Percentiles rank a stretch among this genome's conserved stretches.
phyloP scores from a whole-genome alignment of 2,888 invertebrate species.

The Mayetiola destructor region DNA sequence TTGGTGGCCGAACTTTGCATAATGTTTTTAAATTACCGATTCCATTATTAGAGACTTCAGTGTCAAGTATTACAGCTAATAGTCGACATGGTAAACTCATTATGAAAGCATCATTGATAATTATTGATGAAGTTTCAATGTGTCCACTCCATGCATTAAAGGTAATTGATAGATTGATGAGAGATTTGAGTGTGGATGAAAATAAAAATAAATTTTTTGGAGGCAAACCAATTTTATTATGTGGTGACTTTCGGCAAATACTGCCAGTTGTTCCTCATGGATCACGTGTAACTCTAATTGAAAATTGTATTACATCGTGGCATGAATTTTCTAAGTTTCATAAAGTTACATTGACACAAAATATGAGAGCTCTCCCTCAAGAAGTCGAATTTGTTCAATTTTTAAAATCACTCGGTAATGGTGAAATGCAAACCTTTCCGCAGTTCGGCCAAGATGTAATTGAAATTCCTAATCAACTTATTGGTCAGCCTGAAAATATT shows the following conservation, averaged over 20 bases:
- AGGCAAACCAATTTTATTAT: constrained; percentile 13
- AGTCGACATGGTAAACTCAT: background rate
- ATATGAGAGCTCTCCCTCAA: constrained; percentile 14
- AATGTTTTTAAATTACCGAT: constrained; percentile 21
- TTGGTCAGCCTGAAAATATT: constrained; percentile 10
- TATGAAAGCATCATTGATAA: constrained; percentile 5
- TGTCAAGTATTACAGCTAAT: background rate
- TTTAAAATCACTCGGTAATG: constrained; percentile 14
- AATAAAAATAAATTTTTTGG: constrained; percentile 8
- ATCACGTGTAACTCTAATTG: background rate
- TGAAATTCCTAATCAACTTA: constrained; percentile 9
- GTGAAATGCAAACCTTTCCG: background rate
- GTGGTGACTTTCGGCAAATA: constrained; percentile 15
- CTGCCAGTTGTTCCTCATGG: constrained; percentile 8
- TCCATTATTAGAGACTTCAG: constrained; percentile 15
- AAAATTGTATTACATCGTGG: constrained; percentile 10
- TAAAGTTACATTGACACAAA: constrained; percentile 11
- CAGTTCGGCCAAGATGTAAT: background rate
- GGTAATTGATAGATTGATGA: background rate
- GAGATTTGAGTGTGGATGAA: background rate
- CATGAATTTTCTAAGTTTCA: constrained; percentile 6
- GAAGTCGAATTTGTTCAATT: constrained; percentile 15
- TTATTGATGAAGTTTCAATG: constrained; percentile 15
- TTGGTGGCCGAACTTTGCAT: constrained; percentile 16
- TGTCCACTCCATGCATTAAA: background rate